Conservation (phyloP, 2,888 invertebrate genomes). For the Habrosyne pyritoides region DNA sequence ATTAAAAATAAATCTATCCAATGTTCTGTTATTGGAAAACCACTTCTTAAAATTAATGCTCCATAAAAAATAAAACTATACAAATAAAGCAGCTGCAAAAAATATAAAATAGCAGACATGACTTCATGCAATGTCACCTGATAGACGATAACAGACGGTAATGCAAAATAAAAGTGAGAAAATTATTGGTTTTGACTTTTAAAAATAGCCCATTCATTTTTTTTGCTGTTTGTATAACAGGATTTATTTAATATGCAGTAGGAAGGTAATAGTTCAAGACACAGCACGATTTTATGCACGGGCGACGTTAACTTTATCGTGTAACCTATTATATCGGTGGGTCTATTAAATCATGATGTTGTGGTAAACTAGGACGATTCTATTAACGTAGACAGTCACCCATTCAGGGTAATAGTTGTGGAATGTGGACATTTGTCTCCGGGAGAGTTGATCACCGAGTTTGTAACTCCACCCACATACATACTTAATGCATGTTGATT, state of each 20-base stretch:
- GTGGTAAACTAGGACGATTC: slow-evolving; percentile 25
- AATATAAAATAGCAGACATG: neutral
- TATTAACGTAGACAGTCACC: slow-evolving; percentile 23
- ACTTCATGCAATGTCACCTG: neutral
- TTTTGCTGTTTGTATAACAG: too few species aligned
- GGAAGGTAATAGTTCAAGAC: slow-evolving; percentile 12
- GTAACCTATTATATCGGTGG: neutral
- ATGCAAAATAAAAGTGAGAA: neutral
- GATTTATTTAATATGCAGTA: too few species aligned
- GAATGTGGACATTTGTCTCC: slow-evolving; percentile 27
- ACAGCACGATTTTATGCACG: slow-evolving; percentile 24
- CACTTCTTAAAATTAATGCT: too few species aligned
- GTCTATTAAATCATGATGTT: slow-evolving; percentile 18
- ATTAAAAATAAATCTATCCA: too few species aligned
- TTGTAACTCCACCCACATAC: slow-evolving; percentile 14
- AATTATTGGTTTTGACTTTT: neutral
- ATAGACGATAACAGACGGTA: neutral
- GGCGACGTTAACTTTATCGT: slow-evolving; percentile 10
- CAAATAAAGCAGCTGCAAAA: too few species aligned
- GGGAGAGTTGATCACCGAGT: slow-evolving; percentile 32
- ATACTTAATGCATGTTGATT: slow-evolving; percentile 33
- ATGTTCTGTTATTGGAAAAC: neutral
- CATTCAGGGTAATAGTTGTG: slow-evolving; percentile 20
- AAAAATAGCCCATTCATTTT: neutral
- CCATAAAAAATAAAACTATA: too few species aligned